phyloP scores from a whole-genome alignment of 1,140 invertebrate genomes.

The Trachymyrmex septentrionalis region DNA sequence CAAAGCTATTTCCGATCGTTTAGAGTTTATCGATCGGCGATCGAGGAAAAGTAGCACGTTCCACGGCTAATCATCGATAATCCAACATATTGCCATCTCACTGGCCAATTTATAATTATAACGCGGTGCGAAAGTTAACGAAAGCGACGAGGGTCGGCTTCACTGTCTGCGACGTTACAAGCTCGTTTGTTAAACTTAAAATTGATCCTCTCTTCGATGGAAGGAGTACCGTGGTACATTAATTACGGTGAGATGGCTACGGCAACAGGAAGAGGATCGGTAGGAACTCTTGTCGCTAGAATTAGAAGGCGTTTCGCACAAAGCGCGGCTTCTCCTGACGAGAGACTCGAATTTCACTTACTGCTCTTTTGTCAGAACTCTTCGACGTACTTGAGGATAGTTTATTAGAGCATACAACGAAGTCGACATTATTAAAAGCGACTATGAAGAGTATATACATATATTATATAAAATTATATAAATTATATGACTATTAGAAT shows the following conservation, averaged over 20 bases:
- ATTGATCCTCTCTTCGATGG: slow-evolving; percentile 75
- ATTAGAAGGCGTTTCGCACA: slow-evolving; percentile 66
- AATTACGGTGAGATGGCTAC: slow-evolving; percentile 71
- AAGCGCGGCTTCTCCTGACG: slow-evolving; percentile 29
- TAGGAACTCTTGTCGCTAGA: slow-evolving; percentile 34
- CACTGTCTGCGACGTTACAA: slow-evolving; percentile 65
- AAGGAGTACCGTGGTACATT: slow-evolving; percentile 64
- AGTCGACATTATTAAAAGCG: background rate
- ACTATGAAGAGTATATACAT: background rate
- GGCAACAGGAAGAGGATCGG: slow-evolving; percentile 58
- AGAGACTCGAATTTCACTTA: slow-evolving; percentile 62
- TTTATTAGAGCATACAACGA: background rate
- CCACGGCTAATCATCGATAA: slow-evolving; percentile 64
- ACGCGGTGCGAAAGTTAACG: slow-evolving; percentile 70
- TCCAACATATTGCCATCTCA: slow-evolving; percentile 50
- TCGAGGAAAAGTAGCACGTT: slow-evolving; percentile 56
- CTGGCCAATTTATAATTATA: slow-evolving; percentile 72
- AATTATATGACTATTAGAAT: background rate
- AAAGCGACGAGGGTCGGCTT: slow-evolving; percentile 54
- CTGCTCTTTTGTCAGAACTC: slow-evolving; percentile 27
- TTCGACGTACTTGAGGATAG: slow-evolving; percentile 14
- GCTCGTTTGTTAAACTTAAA: slow-evolving; percentile 80
- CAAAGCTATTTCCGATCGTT: background rate
- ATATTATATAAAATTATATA: background rate
- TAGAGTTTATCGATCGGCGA: slow-evolving; percentile 19